A percentile compares a stretch with the other conserved stretches of the same genome.
These are phyloP conservation scores for Hipposideros larvatus DNA, from an alignment of 2,797 vertebrate species.

Conservation along the genomic window DNA sequence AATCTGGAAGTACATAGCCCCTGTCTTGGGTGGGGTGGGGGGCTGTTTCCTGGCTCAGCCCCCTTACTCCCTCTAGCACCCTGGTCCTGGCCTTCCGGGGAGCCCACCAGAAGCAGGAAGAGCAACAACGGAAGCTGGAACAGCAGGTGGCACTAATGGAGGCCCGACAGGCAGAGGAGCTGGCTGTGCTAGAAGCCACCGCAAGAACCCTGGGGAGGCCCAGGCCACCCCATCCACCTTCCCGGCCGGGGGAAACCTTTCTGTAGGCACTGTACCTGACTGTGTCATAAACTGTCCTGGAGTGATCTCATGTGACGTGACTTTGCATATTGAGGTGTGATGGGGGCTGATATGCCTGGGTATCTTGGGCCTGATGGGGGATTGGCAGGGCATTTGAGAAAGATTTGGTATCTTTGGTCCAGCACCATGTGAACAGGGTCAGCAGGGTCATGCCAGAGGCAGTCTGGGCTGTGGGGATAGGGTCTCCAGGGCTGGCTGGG, in stretches of 20 bases:
- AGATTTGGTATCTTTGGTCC: neutral
- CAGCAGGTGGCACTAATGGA: constrained; percentile 89
- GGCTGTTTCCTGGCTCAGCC: neutral
- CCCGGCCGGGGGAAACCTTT: constrained; percentile 40
- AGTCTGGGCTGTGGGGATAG: no score
- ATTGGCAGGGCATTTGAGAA: neutral
- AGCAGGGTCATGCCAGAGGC: neutral
- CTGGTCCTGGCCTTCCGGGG: constrained; percentile 91
- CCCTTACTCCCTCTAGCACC: constrained; percentile 87
- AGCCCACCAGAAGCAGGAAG: constrained; percentile 92
- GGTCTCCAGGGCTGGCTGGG: neutral
- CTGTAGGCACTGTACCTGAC: constrained; percentile 33
- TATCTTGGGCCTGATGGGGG: neutral
- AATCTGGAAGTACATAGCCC: neutral
- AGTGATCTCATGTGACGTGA: neutral
- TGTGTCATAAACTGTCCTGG: neutral
- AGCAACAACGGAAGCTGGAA: constrained; percentile 92
- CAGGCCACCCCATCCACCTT: neutral
- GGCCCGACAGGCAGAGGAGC: constrained; percentile 88
- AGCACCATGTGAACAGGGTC: neutral
- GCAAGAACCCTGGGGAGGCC: neutral
- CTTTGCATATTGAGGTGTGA: neutral
- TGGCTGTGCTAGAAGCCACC: constrained; percentile 39
- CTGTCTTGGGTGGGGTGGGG: neutral
- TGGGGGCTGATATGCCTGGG: neutral